Conservation (phyloP, 2,888 invertebrate genomes). For the Monochamus alternatus region DNA sequence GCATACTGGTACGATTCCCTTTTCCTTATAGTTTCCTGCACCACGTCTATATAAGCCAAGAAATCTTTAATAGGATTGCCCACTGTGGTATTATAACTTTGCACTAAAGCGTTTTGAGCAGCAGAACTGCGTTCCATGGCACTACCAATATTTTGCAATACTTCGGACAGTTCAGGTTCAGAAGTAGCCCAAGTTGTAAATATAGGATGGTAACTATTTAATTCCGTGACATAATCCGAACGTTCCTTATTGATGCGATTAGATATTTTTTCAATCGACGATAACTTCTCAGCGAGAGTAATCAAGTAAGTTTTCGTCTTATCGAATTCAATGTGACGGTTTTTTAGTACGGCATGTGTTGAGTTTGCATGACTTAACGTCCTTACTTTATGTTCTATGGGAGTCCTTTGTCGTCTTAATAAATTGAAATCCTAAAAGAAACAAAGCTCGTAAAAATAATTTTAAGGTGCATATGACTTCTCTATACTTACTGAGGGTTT, state of each 20-base stretch:
- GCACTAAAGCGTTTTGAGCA: constrained; percentile 72
- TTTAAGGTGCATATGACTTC: background rate
- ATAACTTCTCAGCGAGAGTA: constrained; percentile 76
- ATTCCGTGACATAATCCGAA: constrained; percentile 73
- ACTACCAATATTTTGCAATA: constrained; percentile 70
- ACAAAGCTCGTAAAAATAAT: background rate
- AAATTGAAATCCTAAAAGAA: constrained; percentile 75
- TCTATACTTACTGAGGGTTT: constrained; percentile 76
- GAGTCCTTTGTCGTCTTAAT: constrained; percentile 75
- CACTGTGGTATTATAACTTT: constrained; percentile 67
- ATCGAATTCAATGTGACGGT: constrained; percentile 77
- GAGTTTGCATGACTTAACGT: constrained; percentile 57
- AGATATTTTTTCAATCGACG: constrained; percentile 77
- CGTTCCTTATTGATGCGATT: constrained; percentile 78
- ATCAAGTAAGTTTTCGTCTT: constrained; percentile 76
- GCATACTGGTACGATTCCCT: constrained; percentile 78
- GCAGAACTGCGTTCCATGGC: constrained; percentile 72
- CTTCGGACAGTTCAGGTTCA: constrained; percentile 73
- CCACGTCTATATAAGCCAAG: constrained; percentile 78
- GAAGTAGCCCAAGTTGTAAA: constrained; percentile 77
- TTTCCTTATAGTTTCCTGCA: constrained; percentile 77
- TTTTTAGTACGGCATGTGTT: constrained; percentile 72
- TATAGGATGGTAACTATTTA: constrained; percentile 76
- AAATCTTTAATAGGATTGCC: constrained; percentile 76
- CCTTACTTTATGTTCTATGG: constrained; percentile 72